Evolutionary conservation across 92 coral and sea anemone species (phyloP), one percentile per base, ranked within the genome.

Genomic region (Parazoanthus swiftii): DNA sequence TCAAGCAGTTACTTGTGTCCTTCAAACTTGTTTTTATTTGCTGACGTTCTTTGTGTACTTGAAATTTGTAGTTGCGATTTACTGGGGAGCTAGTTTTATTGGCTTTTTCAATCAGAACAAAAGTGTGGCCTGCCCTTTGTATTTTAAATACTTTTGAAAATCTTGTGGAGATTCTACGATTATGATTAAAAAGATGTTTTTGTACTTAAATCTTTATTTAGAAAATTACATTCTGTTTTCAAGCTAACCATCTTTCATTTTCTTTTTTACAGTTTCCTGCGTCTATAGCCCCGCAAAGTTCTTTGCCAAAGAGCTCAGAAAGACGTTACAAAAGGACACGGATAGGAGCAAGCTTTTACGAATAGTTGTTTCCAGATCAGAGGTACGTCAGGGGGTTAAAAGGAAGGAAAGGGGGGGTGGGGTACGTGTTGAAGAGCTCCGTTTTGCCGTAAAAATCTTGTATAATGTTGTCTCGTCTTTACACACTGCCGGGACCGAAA

Each of bases 271-370:
- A 94, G 97, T 94, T 66, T 51, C 88, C 54, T 90, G 92, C 37
- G 89, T 89, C 25, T 92, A 92, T 37, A 92, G 89, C 58, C 95
- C 97, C 74, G 90, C 97, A 71, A 70, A 71, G 79, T 94, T 92
- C 77, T 94, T 92, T 73, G 91, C 94, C 7, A 87, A 75, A 74
- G 93, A 92, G 77, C 68, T 94, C 3, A 89, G 82, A 74, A 88
- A 89, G 81, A 88, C 81, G 46, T 25, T 87, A 68, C 77, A 83
- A 10, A 83, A 83, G 43, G 86, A 83, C 35, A 67, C 68, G 77
- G 86, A 83, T 26, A 83, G 43, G 39, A 68, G 33, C 77, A 83
- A 43, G 7, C 29, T 83, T n/a, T 68, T 83, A 26, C 44, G 86
- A 44, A 83, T 83, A 23, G 51, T 71, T 70, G 63, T 83, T 25